Conservation (phyloP, 2,113 vertebrate genomes). For the Stigmatopora argus region DNA sequence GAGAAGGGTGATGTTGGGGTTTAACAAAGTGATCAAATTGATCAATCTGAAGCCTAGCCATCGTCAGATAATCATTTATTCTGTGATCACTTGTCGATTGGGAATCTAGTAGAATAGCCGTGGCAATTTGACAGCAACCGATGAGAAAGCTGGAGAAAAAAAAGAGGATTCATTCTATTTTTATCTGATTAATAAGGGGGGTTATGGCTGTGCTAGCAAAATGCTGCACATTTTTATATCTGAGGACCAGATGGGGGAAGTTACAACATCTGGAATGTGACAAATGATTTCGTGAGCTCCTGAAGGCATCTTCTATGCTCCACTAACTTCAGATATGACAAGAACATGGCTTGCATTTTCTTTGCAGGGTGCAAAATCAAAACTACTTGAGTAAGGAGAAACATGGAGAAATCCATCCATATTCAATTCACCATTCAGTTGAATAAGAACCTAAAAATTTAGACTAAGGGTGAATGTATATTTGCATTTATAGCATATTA, state of each 20-base stretch:
- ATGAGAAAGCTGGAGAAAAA: slow-evolving; percentile 82
- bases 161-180: slow-evolving; percentile 87
- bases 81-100: slow-evolving; percentile 83
- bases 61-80: slow-evolving; percentile 99
- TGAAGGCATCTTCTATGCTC: slow-evolving; percentile 12
- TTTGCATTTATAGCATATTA: too few species aligned
- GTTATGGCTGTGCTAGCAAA: slow-evolving; percentile 69
- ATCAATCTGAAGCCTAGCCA: slow-evolving; percentile 91
- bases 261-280: slow-evolving; percentile 84
- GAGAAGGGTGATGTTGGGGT: slow-evolving; percentile 67
- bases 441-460: too few species aligned
- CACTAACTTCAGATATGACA: slow-evolving; percentile 42
- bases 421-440: too few species aligned
- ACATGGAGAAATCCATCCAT: too few species aligned
- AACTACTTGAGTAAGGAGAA: slow-evolving; percentile 59
- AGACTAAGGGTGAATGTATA: too few species aligned
- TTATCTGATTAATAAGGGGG: slow-evolving; percentile 95
- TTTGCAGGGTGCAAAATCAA: slow-evolving; percentile 40
- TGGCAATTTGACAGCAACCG: slow-evolving; percentile 89
- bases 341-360: slow-evolving; percentile 35
- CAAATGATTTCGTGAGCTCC: slow-evolving; percentile 63
- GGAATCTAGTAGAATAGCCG: slow-evolving; percentile 93
- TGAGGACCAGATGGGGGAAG: slow-evolving; percentile 72
- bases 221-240: slow-evolving; percentile 64
- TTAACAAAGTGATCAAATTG: slow-evolving; percentile 83